Percentiles rank a stretch among this genome's conserved stretches.
Conservation (phyloP, 2,888 invertebrate genomes). For the Thera obeliscata region DNA sequence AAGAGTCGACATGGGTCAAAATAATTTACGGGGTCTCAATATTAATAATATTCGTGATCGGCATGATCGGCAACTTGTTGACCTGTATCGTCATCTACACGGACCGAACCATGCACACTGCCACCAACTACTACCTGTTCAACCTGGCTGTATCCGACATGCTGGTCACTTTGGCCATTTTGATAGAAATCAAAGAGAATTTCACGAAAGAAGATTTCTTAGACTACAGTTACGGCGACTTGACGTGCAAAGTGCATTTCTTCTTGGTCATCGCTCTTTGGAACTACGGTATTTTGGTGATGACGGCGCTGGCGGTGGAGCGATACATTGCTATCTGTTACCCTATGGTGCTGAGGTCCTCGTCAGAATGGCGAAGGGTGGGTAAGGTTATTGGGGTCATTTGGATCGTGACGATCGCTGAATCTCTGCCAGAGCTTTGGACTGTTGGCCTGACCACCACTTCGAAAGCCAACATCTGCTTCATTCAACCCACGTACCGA, state of each 20-base stretch:
- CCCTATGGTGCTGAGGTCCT: constrained; percentile 55
- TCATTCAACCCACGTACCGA: constrained; percentile 53
- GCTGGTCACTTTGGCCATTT: constrained; percentile 62
- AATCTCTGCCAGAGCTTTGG: constrained; percentile 60
- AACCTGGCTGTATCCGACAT: constrained; percentile 71
- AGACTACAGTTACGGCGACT: constrained; percentile 45
- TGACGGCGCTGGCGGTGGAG: constrained; percentile 65
- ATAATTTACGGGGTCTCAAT: constrained; percentile 43
- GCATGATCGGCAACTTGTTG: constrained; percentile 66
- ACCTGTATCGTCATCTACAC: constrained; percentile 71
- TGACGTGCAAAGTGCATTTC: constrained; percentile 60
- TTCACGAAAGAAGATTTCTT: constrained; percentile 45
- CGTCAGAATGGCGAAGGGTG: constrained; percentile 56
- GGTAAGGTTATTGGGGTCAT: constrained; percentile 56
- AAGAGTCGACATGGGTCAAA: constrained; percentile 46
- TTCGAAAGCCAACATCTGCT: constrained; percentile 52
- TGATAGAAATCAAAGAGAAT: constrained; percentile 55
- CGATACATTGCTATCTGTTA: constrained; percentile 64
- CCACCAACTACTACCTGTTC: constrained; percentile 72
- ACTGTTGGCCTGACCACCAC: constrained; percentile 54
- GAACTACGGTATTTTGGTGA: constrained; percentile 64
- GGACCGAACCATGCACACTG: constrained; percentile 71
- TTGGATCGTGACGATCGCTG: constrained; percentile 59
- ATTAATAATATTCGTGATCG: constrained; percentile 52
- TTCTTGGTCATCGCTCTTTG: constrained; percentile 57